Evolutionary conservation across 2,888 invertebrate species (phyloP).

Genomic region (Thera britannica): DNA sequence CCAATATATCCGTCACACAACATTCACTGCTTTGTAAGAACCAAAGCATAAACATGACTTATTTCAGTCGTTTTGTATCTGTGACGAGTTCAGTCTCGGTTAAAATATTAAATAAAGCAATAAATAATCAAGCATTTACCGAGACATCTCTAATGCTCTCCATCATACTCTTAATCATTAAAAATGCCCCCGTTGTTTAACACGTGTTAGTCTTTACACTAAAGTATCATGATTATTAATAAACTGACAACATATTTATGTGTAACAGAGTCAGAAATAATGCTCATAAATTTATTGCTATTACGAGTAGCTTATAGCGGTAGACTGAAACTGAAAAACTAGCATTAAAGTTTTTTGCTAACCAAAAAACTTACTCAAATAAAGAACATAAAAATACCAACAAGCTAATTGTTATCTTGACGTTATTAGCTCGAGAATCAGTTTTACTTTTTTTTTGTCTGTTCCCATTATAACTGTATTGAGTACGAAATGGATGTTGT

Average conservation of each 20-base stretch:
- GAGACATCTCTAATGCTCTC: slow-evolving; percentile 44
- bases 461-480: slow-evolving; percentile 66
- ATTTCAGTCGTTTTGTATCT: slow-evolving; percentile 48
- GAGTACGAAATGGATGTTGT: slow-evolving; percentile 51
- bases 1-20: neutral
- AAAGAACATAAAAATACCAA: slow-evolving; percentile 41
- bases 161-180: slow-evolving; percentile 50
- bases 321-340: slow-evolving; percentile 53
- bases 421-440: slow-evolving; percentile 64
- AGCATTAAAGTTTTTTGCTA: slow-evolving; percentile 39
- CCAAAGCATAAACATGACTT: slow-evolving; percentile 49
- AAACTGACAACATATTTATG: slow-evolving; percentile 76
- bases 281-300: slow-evolving; percentile 68
- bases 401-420: slow-evolving; percentile 41
- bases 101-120: slow-evolving; percentile 31
- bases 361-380: slow-evolving; percentile 34
- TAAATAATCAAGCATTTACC: slow-evolving; percentile 38
- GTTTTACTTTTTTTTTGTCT: slow-evolving; percentile 62
- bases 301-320: slow-evolving; percentile 49
- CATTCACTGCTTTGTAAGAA: neutral
- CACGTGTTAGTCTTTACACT: slow-evolving; percentile 64
- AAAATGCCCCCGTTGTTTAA: slow-evolving; percentile 55
- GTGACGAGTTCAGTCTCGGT: slow-evolving; percentile 32
- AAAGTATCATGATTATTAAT: slow-evolving; percentile 66
- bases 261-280: slow-evolving; percentile 62